Conservation (phyloP, 2,888 invertebrate genomes). For the Phymatocera aterrima region DNA sequence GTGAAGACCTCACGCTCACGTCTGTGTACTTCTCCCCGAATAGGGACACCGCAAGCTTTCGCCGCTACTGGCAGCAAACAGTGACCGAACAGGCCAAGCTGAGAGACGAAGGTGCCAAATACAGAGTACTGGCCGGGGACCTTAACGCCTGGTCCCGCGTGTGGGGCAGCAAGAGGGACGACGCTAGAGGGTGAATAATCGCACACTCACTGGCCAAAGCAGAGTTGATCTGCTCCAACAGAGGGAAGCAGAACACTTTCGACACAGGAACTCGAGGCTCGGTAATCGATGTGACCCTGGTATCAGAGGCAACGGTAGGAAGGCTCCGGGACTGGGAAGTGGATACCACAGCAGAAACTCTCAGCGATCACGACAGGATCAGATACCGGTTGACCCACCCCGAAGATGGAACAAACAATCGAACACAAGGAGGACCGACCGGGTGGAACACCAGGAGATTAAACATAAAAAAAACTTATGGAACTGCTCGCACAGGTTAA, state of each 20-base stretch:
- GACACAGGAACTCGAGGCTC: not conserved
- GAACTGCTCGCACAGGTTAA: not conserved
- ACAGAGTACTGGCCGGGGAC: slow-evolving; percentile 5
- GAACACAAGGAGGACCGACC: not conserved
- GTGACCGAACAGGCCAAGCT: not conserved
- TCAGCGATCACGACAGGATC: not conserved
- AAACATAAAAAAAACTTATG: not conserved
- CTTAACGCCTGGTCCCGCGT: not conserved
- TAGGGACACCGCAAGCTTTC: slow-evolving; percentile 33
- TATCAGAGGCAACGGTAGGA: not conserved
- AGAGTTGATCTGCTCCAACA: not conserved
- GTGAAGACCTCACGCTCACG: slow-evolving; percentile 10
- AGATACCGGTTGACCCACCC: not conserved
- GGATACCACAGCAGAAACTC: not conserved
- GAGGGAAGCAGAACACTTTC: not conserved
- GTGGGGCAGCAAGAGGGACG: not conserved
- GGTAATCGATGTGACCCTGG: not conserved
- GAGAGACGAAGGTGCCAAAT: not conserved
- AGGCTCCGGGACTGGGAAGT: not conserved
- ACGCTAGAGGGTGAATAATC: not conserved
- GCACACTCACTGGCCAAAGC: slow-evolving; percentile 40
- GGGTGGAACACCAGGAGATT: not conserved
- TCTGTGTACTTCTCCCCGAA: slow-evolving; percentile 47
- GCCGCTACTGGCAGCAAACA: not conserved
- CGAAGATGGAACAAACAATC: not conserved